Evolutionary conservation across 2,797 vertebrate genomes (phyloP).

Genomic region (Melopsittacus undulatus): DNA sequence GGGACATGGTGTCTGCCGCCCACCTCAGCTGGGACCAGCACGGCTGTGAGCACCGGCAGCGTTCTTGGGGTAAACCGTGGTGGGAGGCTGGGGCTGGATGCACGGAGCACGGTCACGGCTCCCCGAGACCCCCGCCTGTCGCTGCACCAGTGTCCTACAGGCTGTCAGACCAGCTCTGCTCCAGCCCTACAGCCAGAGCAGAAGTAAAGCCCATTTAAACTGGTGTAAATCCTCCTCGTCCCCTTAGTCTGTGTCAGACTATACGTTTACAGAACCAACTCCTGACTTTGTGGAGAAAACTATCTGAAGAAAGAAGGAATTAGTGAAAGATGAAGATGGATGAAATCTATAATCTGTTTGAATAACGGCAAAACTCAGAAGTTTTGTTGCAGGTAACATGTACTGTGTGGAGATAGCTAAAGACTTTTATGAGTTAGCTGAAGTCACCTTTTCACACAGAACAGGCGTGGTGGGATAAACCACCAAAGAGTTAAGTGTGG

Average conservation of each 20-base stretch:
- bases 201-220: not conserved
- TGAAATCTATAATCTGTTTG: not conserved
- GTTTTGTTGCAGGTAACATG: not conserved
- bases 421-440: accelerated
- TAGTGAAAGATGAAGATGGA: not conserved
- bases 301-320: not conserved
- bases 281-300: not conserved
- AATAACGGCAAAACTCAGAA: not conserved
- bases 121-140: not conserved
- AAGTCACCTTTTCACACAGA: not conserved
- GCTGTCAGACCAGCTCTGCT: not conserved
- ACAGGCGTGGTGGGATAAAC: not conserved
- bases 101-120: accelerated
- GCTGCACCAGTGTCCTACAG: accelerated
- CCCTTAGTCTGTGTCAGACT: not conserved
- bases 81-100: not conserved
- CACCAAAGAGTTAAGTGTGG: not conserved
- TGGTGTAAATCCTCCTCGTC: not conserved
- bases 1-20: not conserved
- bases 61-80: accelerated
- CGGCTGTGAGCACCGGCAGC: accelerated
- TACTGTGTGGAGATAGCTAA: not conserved
- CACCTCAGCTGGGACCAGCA: not conserved
- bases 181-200: not conserved
- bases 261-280: not conserved